Percentiles rank a stretch among this genome's conserved stretches.
Evolutionary conservation across 2,797 vertebrate genomes (phyloP).

Genomic region (Pangasius macronema): DNA sequence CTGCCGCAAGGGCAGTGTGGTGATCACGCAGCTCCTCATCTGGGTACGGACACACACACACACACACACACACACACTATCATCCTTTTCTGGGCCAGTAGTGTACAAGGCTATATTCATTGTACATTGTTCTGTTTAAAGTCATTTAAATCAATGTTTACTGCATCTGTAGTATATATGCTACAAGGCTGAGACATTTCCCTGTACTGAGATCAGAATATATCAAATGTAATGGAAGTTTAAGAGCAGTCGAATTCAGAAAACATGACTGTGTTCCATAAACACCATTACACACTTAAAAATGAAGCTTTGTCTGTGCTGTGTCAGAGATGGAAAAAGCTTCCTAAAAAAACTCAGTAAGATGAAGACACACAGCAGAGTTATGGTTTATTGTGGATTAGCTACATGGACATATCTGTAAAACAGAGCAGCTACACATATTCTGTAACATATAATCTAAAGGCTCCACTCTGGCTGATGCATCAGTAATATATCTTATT

Average conservation of each 20-base stretch:
- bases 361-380: background rate
- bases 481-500: background rate
- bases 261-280: background rate
- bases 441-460: background rate
- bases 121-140: background rate
- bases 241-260: background rate
- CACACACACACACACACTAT: background rate
- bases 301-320: background rate
- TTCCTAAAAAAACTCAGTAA: background rate
- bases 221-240: background rate
- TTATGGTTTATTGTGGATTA: background rate
- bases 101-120: background rate
- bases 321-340: background rate
- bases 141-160: background rate
- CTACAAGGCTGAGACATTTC: background rate
- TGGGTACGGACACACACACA: conserved; percentile 78
- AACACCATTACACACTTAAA: background rate
- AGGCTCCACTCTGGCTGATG: background rate
- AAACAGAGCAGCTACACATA: background rate
- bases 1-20: conserved; percentile 88
- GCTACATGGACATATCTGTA: background rate
- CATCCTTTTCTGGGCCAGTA: background rate
- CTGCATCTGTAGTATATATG: background rate
- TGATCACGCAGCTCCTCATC: conserved; percentile 90
- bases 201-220: too few species aligned